Percentiles rank a stretch among this genome's conserved stretches.
phyloP scores from a whole-genome alignment of 2,888 invertebrate genomes.

The Selenia dentaria region DNA sequence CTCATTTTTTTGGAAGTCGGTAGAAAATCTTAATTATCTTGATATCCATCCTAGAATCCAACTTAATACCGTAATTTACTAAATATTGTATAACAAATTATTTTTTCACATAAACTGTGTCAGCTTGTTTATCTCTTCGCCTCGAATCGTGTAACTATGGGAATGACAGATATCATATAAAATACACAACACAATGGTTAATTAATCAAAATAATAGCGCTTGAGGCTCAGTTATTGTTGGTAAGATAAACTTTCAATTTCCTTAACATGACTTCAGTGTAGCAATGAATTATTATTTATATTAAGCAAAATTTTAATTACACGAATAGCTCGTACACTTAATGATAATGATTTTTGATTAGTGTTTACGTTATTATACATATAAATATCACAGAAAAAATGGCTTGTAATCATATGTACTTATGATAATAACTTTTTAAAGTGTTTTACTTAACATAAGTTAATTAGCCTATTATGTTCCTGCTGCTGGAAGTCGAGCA shows the following conservation, averaged over 20 bases:
- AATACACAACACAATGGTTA: conserved; percentile 22
- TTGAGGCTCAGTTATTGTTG: conserved; percentile 19
- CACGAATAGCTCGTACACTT: no score
- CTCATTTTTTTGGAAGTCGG: no score
- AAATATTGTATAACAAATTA: conserved; percentile 9
- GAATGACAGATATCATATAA: conserved; percentile 10
- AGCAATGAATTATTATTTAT: conserved; percentile 2
- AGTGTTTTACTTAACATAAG: no score
- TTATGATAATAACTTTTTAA: no score
- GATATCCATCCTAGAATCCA: no score
- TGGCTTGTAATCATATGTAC: no score
- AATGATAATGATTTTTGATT: no score
- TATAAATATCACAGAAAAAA: no score
- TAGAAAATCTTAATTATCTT: no score
- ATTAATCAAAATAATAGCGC: conserved; percentile 25
- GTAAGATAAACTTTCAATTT: conserved; percentile 38
- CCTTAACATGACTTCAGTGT: conserved; percentile 33
- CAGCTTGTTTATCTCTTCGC: conserved; percentile 2
- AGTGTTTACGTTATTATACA: no score
- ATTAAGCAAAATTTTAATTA: conserved; percentile 6
- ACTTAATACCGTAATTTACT: conserved; percentile 9
- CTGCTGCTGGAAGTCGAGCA: no score
- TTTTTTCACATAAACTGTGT: conserved; percentile 20
- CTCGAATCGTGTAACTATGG: conserved; percentile 9
- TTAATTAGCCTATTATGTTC: no score